These are phyloP conservation scores for Connochaetes taurinus DNA, from an alignment of 2,113 vertebrate species.

Conservation along the genomic window DNA sequence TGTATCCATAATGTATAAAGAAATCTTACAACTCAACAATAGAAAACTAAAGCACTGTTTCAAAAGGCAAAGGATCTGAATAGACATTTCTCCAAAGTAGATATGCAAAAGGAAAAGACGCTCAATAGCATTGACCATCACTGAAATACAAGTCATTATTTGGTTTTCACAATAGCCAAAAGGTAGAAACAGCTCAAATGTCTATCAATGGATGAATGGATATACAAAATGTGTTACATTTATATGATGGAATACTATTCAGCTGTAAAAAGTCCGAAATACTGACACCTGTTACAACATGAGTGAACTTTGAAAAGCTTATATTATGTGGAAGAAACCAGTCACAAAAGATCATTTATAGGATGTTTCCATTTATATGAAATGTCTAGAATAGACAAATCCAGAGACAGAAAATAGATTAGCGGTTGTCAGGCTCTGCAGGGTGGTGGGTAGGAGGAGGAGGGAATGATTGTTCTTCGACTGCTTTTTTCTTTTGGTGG, in stretches of 20 bases:
- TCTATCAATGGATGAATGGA: not conserved
- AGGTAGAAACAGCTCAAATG: not conserved
- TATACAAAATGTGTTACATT: not conserved
- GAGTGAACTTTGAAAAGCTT: not conserved
- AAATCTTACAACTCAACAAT: constrained; percentile 2
- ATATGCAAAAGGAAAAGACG: not conserved
- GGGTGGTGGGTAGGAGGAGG: not conserved
- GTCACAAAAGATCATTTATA: not conserved
- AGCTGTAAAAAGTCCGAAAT: not conserved
- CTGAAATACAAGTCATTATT: not conserved
- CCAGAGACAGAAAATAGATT: not conserved
- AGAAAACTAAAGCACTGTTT: not conserved
- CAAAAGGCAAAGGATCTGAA: not conserved
- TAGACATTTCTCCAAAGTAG: not conserved
- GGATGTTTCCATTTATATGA: not conserved
- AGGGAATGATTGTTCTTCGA: not conserved
- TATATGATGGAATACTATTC: not conserved
- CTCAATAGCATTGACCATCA: not conserved
- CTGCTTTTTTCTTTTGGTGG: not conserved
- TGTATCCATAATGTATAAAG: not conserved
- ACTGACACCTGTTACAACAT: not conserved
- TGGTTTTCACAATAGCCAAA: not conserved
- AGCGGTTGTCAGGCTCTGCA: not conserved
- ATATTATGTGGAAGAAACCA: not conserved
- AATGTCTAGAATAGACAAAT: not conserved